Conservation (phyloP, 2,113 vertebrate species). For the Indicator maculatus region DNA sequence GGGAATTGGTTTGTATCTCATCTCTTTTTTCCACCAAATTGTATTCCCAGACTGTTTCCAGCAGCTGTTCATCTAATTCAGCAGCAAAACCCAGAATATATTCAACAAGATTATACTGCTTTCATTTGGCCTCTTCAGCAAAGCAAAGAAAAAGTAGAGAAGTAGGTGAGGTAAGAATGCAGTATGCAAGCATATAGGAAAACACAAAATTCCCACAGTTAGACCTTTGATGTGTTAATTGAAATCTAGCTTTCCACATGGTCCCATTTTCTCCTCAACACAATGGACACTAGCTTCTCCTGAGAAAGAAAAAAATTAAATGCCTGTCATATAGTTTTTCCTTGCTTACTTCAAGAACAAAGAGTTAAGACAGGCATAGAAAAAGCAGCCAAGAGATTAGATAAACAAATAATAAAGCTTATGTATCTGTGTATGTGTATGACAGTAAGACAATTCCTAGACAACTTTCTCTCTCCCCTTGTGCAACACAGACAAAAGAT, state of each 20-base stretch:
- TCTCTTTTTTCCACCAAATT: conserved; percentile 28
- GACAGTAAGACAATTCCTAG: conserved; percentile 16
- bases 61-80: conserved; percentile 61
- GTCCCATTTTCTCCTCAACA: conserved; percentile 18
- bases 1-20: conserved; percentile 39
- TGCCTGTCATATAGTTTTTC: conserved; percentile 22
- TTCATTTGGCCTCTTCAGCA: not conserved
- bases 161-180: not conserved
- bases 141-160: not conserved
- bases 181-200: not conserved
- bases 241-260: conserved; percentile 25
- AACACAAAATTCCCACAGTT: conserved; percentile 18
- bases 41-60: conserved; percentile 38
- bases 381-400: conserved; percentile 18
- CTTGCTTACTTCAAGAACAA: conserved; percentile 38
- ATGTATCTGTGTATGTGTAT: not conserved
- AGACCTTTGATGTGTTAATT: conserved; percentile 25
- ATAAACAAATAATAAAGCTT: conserved; percentile 30
- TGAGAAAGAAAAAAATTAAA: conserved; percentile 20
- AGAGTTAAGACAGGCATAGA: conserved; percentile 12
- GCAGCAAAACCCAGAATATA: conserved; percentile 46
- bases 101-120: conserved; percentile 35
- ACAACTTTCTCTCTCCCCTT: not conserved
- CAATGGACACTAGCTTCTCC: not conserved
- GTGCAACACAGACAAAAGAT: conserved; percentile 12